Conservation (phyloP, 2,113 vertebrate genomes). For the Lasiurus borealis region DNA sequence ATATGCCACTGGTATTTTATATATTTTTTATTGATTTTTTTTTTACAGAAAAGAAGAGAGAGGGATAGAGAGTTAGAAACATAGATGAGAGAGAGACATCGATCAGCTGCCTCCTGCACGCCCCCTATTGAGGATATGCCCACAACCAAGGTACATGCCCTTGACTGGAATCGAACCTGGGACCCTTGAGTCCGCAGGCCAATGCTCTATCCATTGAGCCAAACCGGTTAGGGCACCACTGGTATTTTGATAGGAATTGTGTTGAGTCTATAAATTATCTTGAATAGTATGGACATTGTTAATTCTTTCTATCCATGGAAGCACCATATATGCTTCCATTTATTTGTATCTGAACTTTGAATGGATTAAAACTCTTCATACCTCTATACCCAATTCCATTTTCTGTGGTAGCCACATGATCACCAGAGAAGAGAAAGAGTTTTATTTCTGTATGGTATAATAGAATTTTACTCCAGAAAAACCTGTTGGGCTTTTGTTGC, state of each 20-base stretch:
- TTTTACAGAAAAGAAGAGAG: no score
- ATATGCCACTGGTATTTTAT: neutral
- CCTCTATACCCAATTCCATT: neutral
- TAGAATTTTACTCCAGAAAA: slow-evolving; percentile 83
- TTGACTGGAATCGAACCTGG: no score
- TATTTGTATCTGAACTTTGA: neutral
- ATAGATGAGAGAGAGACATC: no score
- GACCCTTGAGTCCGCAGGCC: no score
- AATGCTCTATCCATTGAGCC: no score
- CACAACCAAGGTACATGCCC: no score
- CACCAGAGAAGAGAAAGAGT: neutral
- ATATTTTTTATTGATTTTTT: no score
- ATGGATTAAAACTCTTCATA: neutral
- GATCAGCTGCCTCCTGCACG: no score
- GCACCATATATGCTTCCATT: neutral
- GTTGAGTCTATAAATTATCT: neutral
- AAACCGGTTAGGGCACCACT: no score
- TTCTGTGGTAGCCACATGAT: neutral
- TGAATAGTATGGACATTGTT: neutral
- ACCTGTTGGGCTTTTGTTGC: neutral
- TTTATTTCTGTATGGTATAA: slow-evolving; percentile 83
- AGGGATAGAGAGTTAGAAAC: no score
- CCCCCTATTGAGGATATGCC: no score
- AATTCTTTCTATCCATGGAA: neutral
- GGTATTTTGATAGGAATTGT: neutral